Base-by-base conservation (phyloP, 53 echinoderm and acorn worm species). In the Apostichopus leukothele region DNA sequence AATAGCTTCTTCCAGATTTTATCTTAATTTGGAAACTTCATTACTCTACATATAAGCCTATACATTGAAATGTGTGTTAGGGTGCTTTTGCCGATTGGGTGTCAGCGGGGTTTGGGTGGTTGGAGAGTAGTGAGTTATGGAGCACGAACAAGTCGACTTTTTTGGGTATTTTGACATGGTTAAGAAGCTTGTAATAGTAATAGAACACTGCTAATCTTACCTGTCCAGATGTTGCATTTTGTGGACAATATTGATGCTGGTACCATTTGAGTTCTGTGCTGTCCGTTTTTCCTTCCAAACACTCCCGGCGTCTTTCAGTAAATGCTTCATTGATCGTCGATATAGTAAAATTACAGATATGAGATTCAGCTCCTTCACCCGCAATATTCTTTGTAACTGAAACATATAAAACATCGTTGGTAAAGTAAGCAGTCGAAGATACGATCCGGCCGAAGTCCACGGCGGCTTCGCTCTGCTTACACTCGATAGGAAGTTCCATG, bases 401-500 rank as follows among this genome's bases (percentile, higher is more conserved):
- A 14, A 76, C 7, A 52, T 25, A 76, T 52, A 76, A 52, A 5
- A 14, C 12, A 50, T 76, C 77, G 16, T 76, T 52, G 5, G 52
- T 16, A 21, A 76, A 76, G 50, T 76, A 52, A 13, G 77, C 77
- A 14, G 77, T 16, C 50, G 77, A 76, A 76, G 50, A 76, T 39
- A 76, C 77, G 10, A 57, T 57, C 10, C 57, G 12, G 12, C 52
- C 7, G 4, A 11, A 1, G 25, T 14, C 10, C 16, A 71, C 71
- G 18, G 71, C 14, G 6, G 18, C 20, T 71, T 71, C n/a, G 71
- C 18, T n/a, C 16, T 71, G 7, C 8, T 57, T 7, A 50, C 85
- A 85, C 39, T 67, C 67, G 25, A 85, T 85, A 4, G 85, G 85
- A 0, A 85, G 85, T 85, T 85, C 85, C 9, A 85, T 67, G 39